Base-by-base conservation (phyloP, 35 echinoderm and acorn worm genomes). In the Apostichopus parvimensis region DNA sequence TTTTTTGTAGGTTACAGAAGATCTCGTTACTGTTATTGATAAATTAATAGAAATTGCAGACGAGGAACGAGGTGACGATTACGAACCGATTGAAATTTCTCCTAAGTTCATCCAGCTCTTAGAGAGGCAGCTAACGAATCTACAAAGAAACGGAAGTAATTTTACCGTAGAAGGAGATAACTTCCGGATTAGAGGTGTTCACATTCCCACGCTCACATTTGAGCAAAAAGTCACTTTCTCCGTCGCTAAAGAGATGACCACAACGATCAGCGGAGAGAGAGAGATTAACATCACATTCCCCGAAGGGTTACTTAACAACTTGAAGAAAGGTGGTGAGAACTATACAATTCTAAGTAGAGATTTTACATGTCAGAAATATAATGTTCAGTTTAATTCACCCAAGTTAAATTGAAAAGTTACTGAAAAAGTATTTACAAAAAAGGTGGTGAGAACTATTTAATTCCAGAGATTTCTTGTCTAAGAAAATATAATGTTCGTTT, bases 101-200 rank as follows among this genome's bases (percentile, higher is more conserved):
- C 17, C 17, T 1, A 75, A 75, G n/a, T 75, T 18, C 71, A 75
- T 75, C 11, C 17, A 75, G 2, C 12, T 54, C 14, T 53, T 82
- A 55, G 79, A 82, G 56, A 82, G 12, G 28, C 79, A 82, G 56
- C 11, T 82, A 8, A 82, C 79, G 58, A 82, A 55, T 58, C 13
- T 55, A 4, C 81, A 84, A 84, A 53, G 52, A 84, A 84, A 84
- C 57, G 81, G 56, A 56, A 84, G 54, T 84, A 84, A 84, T 23
- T 84, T 84, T 59, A 84, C 81, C 14, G 53, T 84, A 21, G 81
- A 17, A 54, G 14, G 81, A 84, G 54, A 84, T 13, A 84, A 84
- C 81, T 84, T 84, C 57, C 81, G 81, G n/a, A 24, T 84, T 55
- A 59, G 57, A 20, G 81, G 81, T 9, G 55, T 84, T 18, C 81